Evolutionary conservation across 2,888 invertebrate species (phyloP).

Genomic region (Bibio marci): DNA sequence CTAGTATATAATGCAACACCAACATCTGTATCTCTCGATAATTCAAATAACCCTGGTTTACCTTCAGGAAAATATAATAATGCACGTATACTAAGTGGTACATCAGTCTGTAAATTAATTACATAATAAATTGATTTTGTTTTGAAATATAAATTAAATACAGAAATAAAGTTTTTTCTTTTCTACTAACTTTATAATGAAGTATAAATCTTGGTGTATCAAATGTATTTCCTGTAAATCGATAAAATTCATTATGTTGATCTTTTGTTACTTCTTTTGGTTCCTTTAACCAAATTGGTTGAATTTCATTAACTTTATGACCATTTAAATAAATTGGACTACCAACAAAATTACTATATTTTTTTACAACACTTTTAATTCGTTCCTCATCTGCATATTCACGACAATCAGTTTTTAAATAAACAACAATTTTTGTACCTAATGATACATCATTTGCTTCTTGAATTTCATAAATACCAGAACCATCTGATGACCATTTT

Average conservation of each 20-base stretch:
- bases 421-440: conserved; percentile 86
- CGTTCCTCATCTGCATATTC: conserved; percentile 78
- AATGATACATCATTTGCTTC: conserved; percentile 66
- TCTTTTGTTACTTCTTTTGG: conserved; percentile 70
- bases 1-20: conserved; percentile 83
- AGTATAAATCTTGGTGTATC: conserved; percentile 79
- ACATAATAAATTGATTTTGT: neutral
- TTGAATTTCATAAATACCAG: conserved; percentile 77
- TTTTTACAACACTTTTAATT: conserved; percentile 76
- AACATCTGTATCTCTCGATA: conserved; percentile 67
- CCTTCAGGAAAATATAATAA: conserved; percentile 88
- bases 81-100: conserved; percentile 77
- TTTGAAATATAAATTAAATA: neutral
- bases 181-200: conserved; percentile 51
- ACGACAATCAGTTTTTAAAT: conserved; percentile 72
- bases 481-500: conserved; percentile 83
- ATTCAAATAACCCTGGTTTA: conserved; percentile 79
- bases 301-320: conserved; percentile 70
- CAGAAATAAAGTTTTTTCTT: neutral
- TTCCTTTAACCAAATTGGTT: conserved; percentile 88
- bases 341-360: conserved; percentile 95
- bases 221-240: conserved; percentile 69
- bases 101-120: conserved; percentile 28
- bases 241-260: conserved; percentile 86
- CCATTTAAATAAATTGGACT: conserved; percentile 85